phyloP scores from a whole-genome alignment of 2,113 vertebrate species.

The Hemiprocne comata region DNA sequence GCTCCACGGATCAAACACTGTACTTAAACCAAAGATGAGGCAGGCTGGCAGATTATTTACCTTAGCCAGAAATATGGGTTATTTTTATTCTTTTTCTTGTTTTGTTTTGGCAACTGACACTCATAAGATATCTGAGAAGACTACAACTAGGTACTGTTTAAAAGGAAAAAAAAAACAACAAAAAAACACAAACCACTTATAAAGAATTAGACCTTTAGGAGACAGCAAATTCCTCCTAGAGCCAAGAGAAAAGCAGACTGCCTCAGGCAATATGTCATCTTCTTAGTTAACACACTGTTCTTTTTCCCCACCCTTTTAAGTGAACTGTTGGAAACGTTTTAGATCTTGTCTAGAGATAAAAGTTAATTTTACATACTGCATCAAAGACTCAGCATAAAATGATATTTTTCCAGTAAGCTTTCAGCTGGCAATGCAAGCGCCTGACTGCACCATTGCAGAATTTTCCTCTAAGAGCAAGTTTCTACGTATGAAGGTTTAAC shows the following conservation, averaged over 20 bases:
- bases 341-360: conserved; percentile 64
- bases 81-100: conserved; percentile 13
- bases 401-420: not conserved
- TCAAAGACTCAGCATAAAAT: not conserved
- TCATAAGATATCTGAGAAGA: conserved; percentile 14
- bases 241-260: conserved; percentile 31
- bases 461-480: not conserved
- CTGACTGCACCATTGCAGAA: not conserved
- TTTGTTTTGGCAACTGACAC: conserved; percentile 37
- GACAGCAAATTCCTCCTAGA: conserved; percentile 19
- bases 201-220: conserved; percentile 42
- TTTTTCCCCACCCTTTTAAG: conserved; percentile 50
- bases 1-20: conserved; percentile 22
- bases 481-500: not conserved
- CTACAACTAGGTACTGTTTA: not conserved
- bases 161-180: not conserved
- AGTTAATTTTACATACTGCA: conserved; percentile 55
- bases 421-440: not conserved
- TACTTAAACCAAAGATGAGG: conserved; percentile 20
- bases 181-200: not conserved
- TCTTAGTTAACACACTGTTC: conserved; percentile 56
- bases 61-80: conserved; percentile 2
- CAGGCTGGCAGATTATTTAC: conserved; percentile 24
- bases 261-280: conserved; percentile 57
- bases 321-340: conserved; percentile 50